Evolutionary conservation across 2,797 vertebrate genomes (phyloP), one percentile per base, ranked within the genome.

Genomic region (Xenops minutus): DNA sequence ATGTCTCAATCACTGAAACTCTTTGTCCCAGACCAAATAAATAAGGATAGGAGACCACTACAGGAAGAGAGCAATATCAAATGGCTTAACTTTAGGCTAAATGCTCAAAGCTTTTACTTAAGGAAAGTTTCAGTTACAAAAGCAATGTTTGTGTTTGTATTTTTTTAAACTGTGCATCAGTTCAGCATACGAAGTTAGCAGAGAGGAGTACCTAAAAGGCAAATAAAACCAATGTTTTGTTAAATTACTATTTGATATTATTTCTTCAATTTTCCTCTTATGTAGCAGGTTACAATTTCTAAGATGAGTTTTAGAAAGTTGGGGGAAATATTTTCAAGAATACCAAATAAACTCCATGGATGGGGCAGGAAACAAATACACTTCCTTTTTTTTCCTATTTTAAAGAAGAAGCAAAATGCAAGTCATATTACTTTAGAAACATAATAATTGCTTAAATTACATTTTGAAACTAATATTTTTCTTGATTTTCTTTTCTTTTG

Each of bases 251-350:
- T 81, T 75, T 91, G 39, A 16, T 94, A 88, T 89, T 94, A 85
- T 88, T 93, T 94, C 49, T 67, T 7, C 95, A 90, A 39, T 91
- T 66, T 94, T 89, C 23, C 48, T 94, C 85, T 68, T 69, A 75
- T 12, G 18, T 43, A 74, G 62, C 55, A 83, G 71, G n/a, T 64
- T 89, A 72, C 49, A 91, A 73, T 91, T 96, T 93, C 66, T 56
- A 96, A 77, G 32, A 92, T 85, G 69, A 77, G 67, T 93, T 96
- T 94, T 92, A 76, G 58, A 91, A 92, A 72, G 39, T 68, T 87
- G 88, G 73, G 56, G 46, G 63, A 85, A 76, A 44, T 66, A 16
- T 74, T 83, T 74, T 74, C 16, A 34, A 66, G 81, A 85, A 82
- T 34, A 80, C 43, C 48, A 90, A 80, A 69, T 75, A 43, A 56